A percentile compares a stretch with the other conserved stretches of the same genome.
These are phyloP conservation scores for Aphidius ervi DNA, from an alignment of 1,140 invertebrate species.

Conservation along the genomic window DNA sequence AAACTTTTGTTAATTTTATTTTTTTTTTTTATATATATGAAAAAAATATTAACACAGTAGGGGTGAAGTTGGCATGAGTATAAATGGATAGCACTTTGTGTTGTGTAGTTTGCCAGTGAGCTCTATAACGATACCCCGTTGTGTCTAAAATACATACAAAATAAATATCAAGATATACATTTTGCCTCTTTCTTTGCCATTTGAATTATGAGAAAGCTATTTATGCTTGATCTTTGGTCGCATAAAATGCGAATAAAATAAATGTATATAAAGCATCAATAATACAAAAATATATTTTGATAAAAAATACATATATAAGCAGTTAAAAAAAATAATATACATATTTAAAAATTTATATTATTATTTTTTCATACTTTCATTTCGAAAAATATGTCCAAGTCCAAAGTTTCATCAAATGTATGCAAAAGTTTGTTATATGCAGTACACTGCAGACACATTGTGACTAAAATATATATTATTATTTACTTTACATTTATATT, in stretches of 20 bases:
- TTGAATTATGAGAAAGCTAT: neutral
- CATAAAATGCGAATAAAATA: too few relatives aligned
- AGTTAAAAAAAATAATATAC: too few relatives aligned
- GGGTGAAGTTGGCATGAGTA: slow-evolving; percentile 1
- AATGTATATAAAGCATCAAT: too few relatives aligned
- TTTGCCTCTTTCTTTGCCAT: neutral
- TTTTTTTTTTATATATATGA: neutral
- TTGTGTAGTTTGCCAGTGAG: neutral
- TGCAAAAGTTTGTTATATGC: too few relatives aligned
- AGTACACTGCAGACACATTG: too few relatives aligned
- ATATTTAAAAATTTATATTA: too few relatives aligned
- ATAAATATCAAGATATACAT: neutral
- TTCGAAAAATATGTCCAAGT: neutral
- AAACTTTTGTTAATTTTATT: too few relatives aligned
- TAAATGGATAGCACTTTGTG: slow-evolving; percentile 12
- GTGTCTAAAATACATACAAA: too few relatives aligned
- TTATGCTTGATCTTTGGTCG: too few relatives aligned
- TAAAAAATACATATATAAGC: too few relatives aligned
- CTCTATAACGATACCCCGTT: neutral
- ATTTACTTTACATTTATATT: neutral
- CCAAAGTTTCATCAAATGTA: neutral
- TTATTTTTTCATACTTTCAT: too few relatives aligned
- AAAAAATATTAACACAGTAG: neutral
- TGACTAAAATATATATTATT: neutral
- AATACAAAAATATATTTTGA: too few relatives aligned